Base-by-base conservation (phyloP, 1,140 invertebrate genomes). In the Trachymyrmex septentrionalis region DNA sequence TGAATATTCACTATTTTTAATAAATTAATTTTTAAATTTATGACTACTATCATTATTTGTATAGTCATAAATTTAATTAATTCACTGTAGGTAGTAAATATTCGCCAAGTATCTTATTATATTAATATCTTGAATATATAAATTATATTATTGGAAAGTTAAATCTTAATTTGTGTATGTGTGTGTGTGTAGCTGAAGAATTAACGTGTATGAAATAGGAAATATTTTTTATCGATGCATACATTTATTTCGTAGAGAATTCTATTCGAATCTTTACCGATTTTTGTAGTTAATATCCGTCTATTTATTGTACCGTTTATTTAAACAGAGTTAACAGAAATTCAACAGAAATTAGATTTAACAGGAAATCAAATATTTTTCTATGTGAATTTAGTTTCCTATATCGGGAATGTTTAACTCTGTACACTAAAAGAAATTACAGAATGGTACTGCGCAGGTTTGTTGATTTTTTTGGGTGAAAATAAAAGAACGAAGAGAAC, bases 351-450 rank as follows among this genome's bases (percentile, higher is more conserved):
- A 38, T 66, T 19, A 14, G 34, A 67, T 67, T 66, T 66, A 66
- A 12, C n/a, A 34, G 16, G n/a, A 61, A 38, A 73, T 72, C 12
- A 27, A 55, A 55, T 67, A 63, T 53, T 57, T 57, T 44, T 44
- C 6, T 3, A 6, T 71, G 12, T 59, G 16, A 16, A 82, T 57
- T 48, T 44, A 44, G 16, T 19, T 71, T 44, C 10, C 48, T 27
- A 12, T 19, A 59, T 16, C 27, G 14, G 12, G 7, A 34, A 30
- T 61, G 3, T 63, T 75, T 61, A 75, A 73, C 7, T 48, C 12
- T 38, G 55, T 75, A 50, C 9, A 30, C 19, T 73, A 21, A 73
- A 75, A 63, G 34, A 84, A 73, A 73, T 84, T 84, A 84, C 19
- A 50, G 48, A 61, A 59, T 59, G 19, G 3, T 38, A 61, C 19